phyloP scores from a whole-genome alignment of 2,113 vertebrate genomes.

The Hymenochirus boettgeri region DNA sequence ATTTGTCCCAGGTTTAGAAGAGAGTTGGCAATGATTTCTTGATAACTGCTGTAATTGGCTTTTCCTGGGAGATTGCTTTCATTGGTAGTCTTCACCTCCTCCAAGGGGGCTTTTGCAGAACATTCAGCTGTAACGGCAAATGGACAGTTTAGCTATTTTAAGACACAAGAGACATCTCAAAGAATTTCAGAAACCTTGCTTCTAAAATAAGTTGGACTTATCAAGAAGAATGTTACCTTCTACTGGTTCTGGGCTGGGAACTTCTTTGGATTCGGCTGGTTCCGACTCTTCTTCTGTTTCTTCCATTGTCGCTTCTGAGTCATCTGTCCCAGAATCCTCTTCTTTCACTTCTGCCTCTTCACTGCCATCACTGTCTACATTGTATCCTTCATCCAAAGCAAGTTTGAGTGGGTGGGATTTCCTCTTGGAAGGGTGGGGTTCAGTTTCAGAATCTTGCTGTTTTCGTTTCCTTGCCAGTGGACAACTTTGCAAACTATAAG shows the following conservation, averaged over 20 bases:
- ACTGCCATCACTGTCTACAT: conserved; percentile 78
- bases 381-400: conserved; percentile 84
- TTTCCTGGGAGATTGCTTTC: conserved; percentile 49
- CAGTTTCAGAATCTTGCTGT: conserved; percentile 73
- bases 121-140: conserved; percentile 51
- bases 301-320: conserved; percentile 67
- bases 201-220: no score
- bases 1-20: conserved; percentile 79
- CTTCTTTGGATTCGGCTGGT: conserved; percentile 58
- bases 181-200: no score
- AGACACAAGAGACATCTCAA: no score
- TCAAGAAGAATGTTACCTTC: conserved; percentile 61
- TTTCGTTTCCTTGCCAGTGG: conserved; percentile 91
- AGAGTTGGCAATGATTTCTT: conserved; percentile 80
- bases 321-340: conserved; percentile 66
- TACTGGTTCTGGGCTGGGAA: conserved; percentile 47
- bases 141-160: not conserved
- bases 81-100: conserved; percentile 46
- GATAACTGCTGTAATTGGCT: conserved; percentile 69
- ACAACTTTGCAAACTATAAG: conserved; percentile 61
- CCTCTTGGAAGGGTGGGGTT: conserved; percentile 78
- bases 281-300: conserved; percentile 59
- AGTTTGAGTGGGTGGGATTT: conserved; percentile 89
- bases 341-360: conserved; percentile 76
- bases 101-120: conserved; percentile 49